phyloP scores from a whole-genome alignment of 2,888 invertebrate genomes.

The Torymus auratus region DNA sequence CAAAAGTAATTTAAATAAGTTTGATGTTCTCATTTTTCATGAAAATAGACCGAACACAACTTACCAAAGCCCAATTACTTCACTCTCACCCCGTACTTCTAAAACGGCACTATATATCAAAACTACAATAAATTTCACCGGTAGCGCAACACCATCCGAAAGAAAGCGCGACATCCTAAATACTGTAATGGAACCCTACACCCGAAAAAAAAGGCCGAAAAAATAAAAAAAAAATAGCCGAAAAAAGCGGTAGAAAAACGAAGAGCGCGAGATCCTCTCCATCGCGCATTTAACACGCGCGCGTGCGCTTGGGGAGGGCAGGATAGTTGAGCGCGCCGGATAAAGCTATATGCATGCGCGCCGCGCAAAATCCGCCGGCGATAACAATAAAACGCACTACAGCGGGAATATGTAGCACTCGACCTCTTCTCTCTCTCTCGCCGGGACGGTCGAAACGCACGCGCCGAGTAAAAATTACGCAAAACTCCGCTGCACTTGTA shows the following conservation, averaged over 20 bases:
- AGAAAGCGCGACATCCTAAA: slow-evolving; percentile 3
- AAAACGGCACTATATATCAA: too few species aligned
- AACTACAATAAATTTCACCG: too few species aligned
- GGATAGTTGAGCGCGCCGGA: slow-evolving; percentile 35
- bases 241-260: too few species aligned
- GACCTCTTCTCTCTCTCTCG: slow-evolving; percentile 47
- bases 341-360: slow-evolving; percentile 18
- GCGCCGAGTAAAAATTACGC: slow-evolving; percentile 48
- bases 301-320: too few species aligned
- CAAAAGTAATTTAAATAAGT: too few species aligned
- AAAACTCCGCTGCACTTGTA: slow-evolving; percentile 40
- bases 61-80: too few species aligned
- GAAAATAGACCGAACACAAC: too few species aligned
- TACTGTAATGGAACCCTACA: slow-evolving; percentile 17
- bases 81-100: too few species aligned
- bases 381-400: slow-evolving; percentile 57
- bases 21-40: too few species aligned
- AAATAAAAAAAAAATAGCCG: too few species aligned
- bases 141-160: not conserved
- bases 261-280: too few species aligned
- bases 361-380: slow-evolving; percentile 49
- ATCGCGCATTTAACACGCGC: too few species aligned
- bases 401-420: slow-evolving; percentile 49
- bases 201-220: not conserved
- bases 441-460: slow-evolving; percentile 15